Evolutionary conservation across 2,888 invertebrate species (phyloP).

Genomic region (Leistus spinibarbis): DNA sequence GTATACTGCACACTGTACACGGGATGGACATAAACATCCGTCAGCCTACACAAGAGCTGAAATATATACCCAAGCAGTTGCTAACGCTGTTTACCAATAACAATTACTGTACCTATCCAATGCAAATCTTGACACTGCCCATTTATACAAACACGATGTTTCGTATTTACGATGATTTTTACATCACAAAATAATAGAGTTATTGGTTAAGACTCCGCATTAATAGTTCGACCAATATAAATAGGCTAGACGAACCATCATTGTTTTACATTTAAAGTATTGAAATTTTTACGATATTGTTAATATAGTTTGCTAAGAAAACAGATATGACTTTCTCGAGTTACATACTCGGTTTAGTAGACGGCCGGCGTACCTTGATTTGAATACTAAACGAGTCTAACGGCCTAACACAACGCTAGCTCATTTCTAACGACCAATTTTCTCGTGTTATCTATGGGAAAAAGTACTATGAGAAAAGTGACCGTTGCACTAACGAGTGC

Average conservation of each 20-base stretch:
- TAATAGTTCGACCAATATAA: no score
- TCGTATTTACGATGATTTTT: no score
- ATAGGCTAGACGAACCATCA: no score
- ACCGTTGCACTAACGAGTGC: background rate
- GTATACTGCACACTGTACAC: conserved; percentile 7
- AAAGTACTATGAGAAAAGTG: background rate
- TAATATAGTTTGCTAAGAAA: conserved; percentile 2
- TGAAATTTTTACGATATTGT: no score
- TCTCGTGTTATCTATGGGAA: background rate
- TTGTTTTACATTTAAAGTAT: no score
- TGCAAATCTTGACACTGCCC: background rate
- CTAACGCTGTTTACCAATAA: background rate
- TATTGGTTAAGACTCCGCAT: no score
- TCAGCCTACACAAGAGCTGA: background rate
- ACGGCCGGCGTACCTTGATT: conserved; percentile 6
- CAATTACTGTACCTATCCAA: background rate
- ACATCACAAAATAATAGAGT: no score
- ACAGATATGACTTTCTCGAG: background rate
- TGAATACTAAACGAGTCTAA: background rate
- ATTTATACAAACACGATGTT: background rate
- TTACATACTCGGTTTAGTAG: conserved; percentile 10
- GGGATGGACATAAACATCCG: background rate
- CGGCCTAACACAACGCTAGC: background rate
- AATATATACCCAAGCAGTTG: background rate
- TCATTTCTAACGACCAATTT: background rate